Percentiles rank a stretch among this genome's conserved stretches.
phyloP scores from a whole-genome alignment of 1,140 invertebrate species.

The Platorchestia sp. region DNA sequence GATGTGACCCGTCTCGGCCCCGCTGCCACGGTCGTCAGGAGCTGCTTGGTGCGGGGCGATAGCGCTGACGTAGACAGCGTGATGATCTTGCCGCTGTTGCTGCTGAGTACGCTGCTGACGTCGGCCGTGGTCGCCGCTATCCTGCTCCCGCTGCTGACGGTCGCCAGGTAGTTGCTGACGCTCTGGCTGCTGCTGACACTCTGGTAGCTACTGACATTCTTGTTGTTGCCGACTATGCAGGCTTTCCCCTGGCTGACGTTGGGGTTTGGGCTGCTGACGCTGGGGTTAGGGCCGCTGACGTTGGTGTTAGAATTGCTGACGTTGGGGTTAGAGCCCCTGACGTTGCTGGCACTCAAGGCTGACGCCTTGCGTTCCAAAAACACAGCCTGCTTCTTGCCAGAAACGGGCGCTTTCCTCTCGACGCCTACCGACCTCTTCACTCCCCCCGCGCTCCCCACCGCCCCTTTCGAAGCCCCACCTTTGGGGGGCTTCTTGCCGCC shows the following conservation, averaged over 20 bases:
- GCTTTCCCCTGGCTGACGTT: background rate
- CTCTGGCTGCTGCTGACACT: background rate
- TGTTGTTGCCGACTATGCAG: background rate
- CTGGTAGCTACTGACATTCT: background rate
- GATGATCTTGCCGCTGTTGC: slow-evolving; percentile 21
- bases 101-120: slow-evolving; percentile 21
- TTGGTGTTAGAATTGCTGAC: background rate
- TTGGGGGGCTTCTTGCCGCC: background rate
- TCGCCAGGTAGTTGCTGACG: background rate
- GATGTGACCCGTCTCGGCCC: background rate
- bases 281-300: background rate
- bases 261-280: background rate
- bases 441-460: background rate
- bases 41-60: slow-evolving; percentile 9
- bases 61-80: slow-evolving; percentile 46
- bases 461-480: background rate
- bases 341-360: background rate
- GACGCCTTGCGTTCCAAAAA: too few relatives aligned
- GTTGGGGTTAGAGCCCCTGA: background rate
- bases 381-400: background rate
- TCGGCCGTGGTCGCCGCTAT: background rate
- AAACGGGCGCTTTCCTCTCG: background rate
- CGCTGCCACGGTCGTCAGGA: slow-evolving; percentile 18
- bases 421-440: background rate
- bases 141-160: background rate